Evolutionary conservation across 1,140 invertebrate species (phyloP), one percentile per base, ranked within the genome.

Genomic region (Ceratitis capitata): DNA sequence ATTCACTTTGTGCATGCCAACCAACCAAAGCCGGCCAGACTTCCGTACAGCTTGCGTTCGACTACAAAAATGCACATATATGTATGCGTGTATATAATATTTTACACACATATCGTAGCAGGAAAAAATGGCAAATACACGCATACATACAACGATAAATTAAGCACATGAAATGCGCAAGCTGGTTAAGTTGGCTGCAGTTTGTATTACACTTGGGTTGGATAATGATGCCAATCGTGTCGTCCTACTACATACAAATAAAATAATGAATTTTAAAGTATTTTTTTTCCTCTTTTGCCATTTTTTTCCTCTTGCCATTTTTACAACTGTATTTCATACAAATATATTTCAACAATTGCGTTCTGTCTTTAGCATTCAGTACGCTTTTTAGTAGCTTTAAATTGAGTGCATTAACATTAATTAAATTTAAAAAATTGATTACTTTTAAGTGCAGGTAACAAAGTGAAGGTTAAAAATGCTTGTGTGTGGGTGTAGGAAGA

Each of bases 1-100:
- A 78, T 78, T 78, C 69, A 78, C 69, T 78, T 78, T 78, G 69
- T 78, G 69, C 69, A 78, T 78, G 69, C 69, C 35, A 74, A 1
- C 14, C 14, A 42, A 5, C 35, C 16, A 14, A n/a, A 39, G 61
- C 61, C 61, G 35, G 32, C 16, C 61, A 64, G 29, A 12, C 61
- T 35, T 0, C 2, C 32, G 39, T 29, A 5, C 61, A 69, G 61
- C 61, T 4, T 19, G 32, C 61, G 32, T 14, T 19, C n/a, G 39
- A 69, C 51, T 5, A 32, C 12, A 64, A 7, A 35, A 7, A 10
- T 64, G 35, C 35, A 74, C 12, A 35, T 3, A n/a, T 32, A 74
- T 74, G 6, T 16, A 64, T 64, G 12, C 6, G 42, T 23, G 23
- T 29, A 74, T n/a, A 12, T 45, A n/a, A 39, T 19, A 39, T 5